These are phyloP conservation scores for Poecilobothrus nobilitatus DNA, from an alignment of 2,888 invertebrate genomes.

Conservation along the genomic window DNA sequence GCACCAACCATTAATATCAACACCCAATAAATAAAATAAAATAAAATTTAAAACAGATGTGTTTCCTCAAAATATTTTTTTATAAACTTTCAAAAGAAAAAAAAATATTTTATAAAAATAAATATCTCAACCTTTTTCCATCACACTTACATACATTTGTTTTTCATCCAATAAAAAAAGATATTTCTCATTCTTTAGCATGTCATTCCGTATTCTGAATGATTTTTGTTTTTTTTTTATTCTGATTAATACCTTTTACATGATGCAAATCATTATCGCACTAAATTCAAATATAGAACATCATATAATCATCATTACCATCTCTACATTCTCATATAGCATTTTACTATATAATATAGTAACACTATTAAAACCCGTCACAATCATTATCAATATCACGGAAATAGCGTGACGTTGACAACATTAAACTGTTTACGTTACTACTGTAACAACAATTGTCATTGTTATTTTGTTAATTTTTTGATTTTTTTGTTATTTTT, in stretches of 20 bases:
- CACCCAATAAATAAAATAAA: too few relatives aligned
- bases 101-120: too few relatives aligned
- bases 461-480: not conserved
- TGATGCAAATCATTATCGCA: not conserved
- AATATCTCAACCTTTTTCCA: too few relatives aligned
- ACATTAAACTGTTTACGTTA: not conserved
- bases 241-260: not conserved
- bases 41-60: too few relatives aligned
- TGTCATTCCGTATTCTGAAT: not conserved
- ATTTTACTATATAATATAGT: not conserved
- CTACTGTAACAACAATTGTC: not conserved
- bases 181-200: not conserved
- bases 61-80: too few relatives aligned
- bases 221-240: not conserved
- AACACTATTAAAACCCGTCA: not conserved
- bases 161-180: too few relatives aligned
- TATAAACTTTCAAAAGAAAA: too few relatives aligned
- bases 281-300: not conserved
- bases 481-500: not conserved
- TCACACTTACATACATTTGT: too few relatives aligned
- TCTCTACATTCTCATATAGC: not conserved
- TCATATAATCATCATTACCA: not conserved
- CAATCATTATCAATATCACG: not conserved
- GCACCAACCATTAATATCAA: too few relatives aligned
- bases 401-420: conserved; percentile 1